Base-by-base conservation (phyloP, 2,888 invertebrate genomes). In the Pammene fasciana region DNA sequence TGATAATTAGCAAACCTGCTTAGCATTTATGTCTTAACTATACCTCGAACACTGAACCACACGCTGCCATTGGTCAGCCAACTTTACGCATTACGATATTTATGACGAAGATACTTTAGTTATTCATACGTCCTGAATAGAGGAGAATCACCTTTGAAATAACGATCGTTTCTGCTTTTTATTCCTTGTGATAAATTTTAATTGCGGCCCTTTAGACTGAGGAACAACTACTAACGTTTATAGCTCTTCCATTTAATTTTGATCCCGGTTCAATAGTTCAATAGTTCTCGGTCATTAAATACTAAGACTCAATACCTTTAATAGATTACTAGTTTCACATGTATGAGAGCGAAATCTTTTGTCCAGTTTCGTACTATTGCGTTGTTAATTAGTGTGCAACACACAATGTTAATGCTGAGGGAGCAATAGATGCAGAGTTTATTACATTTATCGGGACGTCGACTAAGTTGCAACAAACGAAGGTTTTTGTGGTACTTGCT, bases 181-280 rank as follows among this genome's bases (percentile, higher is more conserved):
- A 84, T 82, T 82, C 80, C 76, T 76, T 78, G 82, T 81, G 80
- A 82, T 87, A 84, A 83, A 85, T 82, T 87, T 87, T 88, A 87
- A 88, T 86, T 83, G 83, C 79, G 72, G 73, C 75, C 78, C 74
- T 84, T 82, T 48, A 82, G 81, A 79, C 74, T 73, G 70, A 73
- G 78, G 78, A 78, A 79, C 76, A 76, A 78, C 76, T 75, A 77
- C 73, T 75, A 76, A 76, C 74, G 76, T 86, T 84, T 85, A 85
- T 80, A 77, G 78, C 75, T 72, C 79, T 74, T 77, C 60, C 62
- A 52, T 62, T 62, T 62, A 62, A 62, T 80, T 80, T 82, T 81
- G 82, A 86, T 86, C 82, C 73, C 72, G 75, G 80, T 82, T 85
- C 82, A 84, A 83, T 80, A 83, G 84, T 85, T 85, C 82, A 81